These are phyloP conservation scores for Percopsis transmontana DNA, from an alignment of 2,113 vertebrate genomes.

Conservation along the genomic window DNA sequence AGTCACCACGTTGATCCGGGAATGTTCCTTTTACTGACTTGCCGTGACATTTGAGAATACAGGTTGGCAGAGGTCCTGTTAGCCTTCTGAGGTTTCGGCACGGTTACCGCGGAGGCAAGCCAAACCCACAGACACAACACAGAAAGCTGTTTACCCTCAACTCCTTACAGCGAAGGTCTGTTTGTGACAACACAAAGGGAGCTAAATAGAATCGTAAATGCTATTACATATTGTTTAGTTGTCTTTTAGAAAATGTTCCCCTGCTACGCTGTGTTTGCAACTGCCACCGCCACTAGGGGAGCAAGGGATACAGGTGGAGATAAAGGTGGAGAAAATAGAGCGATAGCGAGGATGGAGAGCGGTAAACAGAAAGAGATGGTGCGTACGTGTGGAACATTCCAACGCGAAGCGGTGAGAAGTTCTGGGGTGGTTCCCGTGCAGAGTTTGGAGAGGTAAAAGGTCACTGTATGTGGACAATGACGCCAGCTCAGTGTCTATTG, in stretches of 20 bases:
- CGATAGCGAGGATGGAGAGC: constrained; percentile 40
- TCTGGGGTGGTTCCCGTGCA: constrained; percentile 70
- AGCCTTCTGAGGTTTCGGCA: constrained; percentile 65
- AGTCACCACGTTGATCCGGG: constrained; percentile 70
- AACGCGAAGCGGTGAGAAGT: constrained; percentile 73
- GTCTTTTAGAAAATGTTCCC: constrained; percentile 50
- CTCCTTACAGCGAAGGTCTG: constrained; percentile 66
- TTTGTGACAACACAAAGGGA: constrained; percentile 71
- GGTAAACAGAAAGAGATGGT: constrained; percentile 59
- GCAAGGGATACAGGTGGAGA: constrained; percentile 56
- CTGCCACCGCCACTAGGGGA: constrained; percentile 65
- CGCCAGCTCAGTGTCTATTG: constrained; percentile 83
- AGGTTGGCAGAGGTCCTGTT: constrained; percentile 65
- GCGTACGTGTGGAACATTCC: constrained; percentile 77
- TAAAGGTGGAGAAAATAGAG: constrained; percentile 27
- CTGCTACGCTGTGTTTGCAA: constrained; percentile 56
- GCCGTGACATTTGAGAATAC: constrained; percentile 71
- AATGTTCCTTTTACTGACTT: constrained; percentile 70
- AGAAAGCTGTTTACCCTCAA: constrained; percentile 75
- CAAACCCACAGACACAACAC: constrained; percentile 63
- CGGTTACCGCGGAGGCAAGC: constrained; percentile 68
- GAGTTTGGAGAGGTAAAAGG: constrained; percentile 78
- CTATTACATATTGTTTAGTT: constrained; percentile 77
- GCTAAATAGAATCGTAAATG: constrained; percentile 56
- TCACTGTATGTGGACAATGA: constrained; percentile 82